Evolutionary conservation across 1,140 invertebrate species (phyloP).

Genomic region (Polypedilum pembai): DNA sequence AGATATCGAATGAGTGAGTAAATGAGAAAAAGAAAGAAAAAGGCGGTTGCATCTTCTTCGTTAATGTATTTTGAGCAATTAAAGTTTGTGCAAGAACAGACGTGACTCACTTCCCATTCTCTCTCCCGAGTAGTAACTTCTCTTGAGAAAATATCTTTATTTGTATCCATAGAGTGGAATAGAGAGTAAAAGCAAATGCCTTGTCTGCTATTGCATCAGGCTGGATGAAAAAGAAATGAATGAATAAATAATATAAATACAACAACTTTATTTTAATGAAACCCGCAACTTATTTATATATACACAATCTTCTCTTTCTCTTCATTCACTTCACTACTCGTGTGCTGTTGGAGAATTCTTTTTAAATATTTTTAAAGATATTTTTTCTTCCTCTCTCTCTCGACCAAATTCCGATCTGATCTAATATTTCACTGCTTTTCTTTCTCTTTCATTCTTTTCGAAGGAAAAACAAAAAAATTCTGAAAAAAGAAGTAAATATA

Average conservation of each 20-base stretch:
- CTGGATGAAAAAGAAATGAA: background rate
- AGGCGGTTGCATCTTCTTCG: slow-evolving; percentile 24
- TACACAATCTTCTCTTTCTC: background rate
- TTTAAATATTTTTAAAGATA: too few relatives aligned
- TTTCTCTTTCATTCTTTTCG: too few relatives aligned
- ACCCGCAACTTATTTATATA: background rate
- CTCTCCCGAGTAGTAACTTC: background rate
- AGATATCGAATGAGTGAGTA: background rate
- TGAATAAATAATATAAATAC: slow-evolving; percentile 5
- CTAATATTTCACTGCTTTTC: too few relatives aligned
- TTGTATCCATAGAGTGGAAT: background rate
- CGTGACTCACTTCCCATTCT: background rate
- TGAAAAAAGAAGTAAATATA: too few relatives aligned
- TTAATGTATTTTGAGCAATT: slow-evolving; percentile 26
- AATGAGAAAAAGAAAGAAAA: background rate
- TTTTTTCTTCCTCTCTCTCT: too few relatives aligned
- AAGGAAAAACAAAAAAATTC: too few relatives aligned
- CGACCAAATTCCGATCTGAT: too few relatives aligned
- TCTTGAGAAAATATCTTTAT: background rate
- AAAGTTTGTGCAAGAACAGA: slow-evolving; percentile 25
- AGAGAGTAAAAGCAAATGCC: background rate
- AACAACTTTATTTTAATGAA: slow-evolving; percentile 19
- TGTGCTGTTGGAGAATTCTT: too few relatives aligned
- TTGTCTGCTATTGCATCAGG: background rate
- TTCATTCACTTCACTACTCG: background rate